phyloP scores from a whole-genome alignment of 2,888 invertebrate genomes.

The Ichneumoninae sp. region DNA sequence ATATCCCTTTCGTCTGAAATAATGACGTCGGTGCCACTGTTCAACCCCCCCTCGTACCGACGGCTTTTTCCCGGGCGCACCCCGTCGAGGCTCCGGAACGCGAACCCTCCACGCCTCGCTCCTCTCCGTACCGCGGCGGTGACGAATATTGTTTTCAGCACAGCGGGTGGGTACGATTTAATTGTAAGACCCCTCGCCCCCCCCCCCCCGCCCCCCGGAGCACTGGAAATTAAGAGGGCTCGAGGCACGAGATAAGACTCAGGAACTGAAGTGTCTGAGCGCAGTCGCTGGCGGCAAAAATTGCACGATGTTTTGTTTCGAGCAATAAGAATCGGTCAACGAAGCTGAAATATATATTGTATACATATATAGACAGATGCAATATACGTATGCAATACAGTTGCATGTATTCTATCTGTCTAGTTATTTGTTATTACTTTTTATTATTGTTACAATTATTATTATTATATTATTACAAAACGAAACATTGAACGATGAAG shows the following conservation, averaged over 20 bases:
- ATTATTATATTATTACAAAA: neutral
- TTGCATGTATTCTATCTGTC: neutral
- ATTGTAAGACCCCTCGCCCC: conserved; percentile 58
- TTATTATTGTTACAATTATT: neutral
- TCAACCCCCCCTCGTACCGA: conserved; percentile 4
- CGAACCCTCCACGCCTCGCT: conserved; percentile 1
- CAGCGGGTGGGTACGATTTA: conserved; percentile 67
- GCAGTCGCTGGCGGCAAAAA: neutral
- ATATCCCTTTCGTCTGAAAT: conserved; percentile 61
- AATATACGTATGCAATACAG: neutral
- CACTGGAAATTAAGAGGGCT: conserved; percentile 58
- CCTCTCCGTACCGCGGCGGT: conserved; percentile 32
- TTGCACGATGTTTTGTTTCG: conserved; percentile 1
- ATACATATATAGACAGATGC: neutral
- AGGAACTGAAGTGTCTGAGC: neutral
- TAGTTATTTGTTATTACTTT: neutral
- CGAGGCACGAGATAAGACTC: conserved; percentile 29
- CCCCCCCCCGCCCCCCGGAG: conserved; percentile 25
- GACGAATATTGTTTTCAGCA: conserved; percentile 70
- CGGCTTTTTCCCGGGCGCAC: neutral
- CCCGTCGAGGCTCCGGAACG: conserved; percentile 22
- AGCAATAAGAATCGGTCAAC: neutral
- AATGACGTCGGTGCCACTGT: conserved; percentile 65
- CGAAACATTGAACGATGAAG: neutral
- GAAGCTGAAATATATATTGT: neutral